phyloP scores from a whole-genome alignment of 2,113 vertebrate genomes.

The Helogale parvula region DNA sequence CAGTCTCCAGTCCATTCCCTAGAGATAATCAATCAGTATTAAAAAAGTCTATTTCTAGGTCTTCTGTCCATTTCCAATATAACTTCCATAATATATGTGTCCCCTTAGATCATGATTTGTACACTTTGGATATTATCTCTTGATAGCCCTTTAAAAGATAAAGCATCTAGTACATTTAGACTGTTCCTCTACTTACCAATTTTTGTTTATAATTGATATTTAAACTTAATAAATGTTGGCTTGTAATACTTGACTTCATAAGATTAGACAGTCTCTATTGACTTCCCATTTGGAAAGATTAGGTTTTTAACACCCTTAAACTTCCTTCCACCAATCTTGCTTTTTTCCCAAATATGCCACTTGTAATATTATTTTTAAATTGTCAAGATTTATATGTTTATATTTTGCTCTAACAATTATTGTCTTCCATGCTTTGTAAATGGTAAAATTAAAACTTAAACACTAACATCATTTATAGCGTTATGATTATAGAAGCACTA shows the following conservation, averaged over 20 bases:
- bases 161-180: not conserved
- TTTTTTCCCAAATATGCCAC: not conserved
- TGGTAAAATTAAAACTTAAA: constrained; percentile 26
- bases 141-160: not conserved
- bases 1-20: not conserved
- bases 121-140: not conserved
- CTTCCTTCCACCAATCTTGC: not conserved
- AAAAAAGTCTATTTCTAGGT: not conserved
- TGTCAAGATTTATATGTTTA: constrained; percentile 37
- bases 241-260: not conserved
- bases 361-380: constrained; percentile 34
- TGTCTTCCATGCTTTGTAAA: not conserved
- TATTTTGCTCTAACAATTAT: not conserved
- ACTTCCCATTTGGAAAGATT: not conserved
- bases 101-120: not conserved
- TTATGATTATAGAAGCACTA: constrained; percentile 9
- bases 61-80: not conserved
- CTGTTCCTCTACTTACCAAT: not conserved
- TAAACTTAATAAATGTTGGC: not conserved
- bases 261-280: not conserved
- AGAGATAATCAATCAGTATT: not conserved
- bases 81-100: not conserved
- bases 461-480: not conserved
- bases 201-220: not conserved
- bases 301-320: not conserved